These are phyloP conservation scores for Sthenelais limicola DNA, from an alignment of 2,888 invertebrate genomes.

Conservation along the genomic window DNA sequence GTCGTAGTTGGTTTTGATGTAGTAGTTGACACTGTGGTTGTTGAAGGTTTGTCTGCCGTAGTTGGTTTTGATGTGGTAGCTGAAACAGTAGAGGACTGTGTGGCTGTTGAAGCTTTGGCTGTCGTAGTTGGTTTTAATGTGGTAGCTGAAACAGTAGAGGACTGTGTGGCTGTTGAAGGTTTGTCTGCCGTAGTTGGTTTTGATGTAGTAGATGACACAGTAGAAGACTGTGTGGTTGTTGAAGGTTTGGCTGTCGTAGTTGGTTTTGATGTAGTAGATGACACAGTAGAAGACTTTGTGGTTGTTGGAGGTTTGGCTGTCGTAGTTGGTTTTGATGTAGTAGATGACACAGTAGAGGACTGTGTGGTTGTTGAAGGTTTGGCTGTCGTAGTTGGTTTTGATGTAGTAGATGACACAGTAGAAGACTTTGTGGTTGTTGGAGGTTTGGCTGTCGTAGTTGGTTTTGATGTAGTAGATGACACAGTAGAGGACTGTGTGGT, in stretches of 20 bases:
- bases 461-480: too few relatives aligned
- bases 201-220: background rate
- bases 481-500: too few relatives aligned
- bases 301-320: background rate
- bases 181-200: slow-evolving; percentile 2
- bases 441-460: too few relatives aligned
- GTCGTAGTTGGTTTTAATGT: too few relatives aligned
- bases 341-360: background rate
- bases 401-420: background rate
- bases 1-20: too few relatives aligned
- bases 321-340: background rate
- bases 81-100: too few relatives aligned
- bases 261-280: background rate
- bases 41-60: too few relatives aligned
- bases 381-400: slow-evolving; percentile 4
- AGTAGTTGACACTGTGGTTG: too few relatives aligned
- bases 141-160: background rate
- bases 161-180: slow-evolving; percentile 1
- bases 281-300: background rate
- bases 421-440: background rate
- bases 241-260: background rate
- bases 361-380: background rate
- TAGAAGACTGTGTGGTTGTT: background rate
- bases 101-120: too few relatives aligned
- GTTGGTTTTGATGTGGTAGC: too few relatives aligned